phyloP scores from a whole-genome alignment of 64 coral and sea anemone genomes.

The Pocillopora verrucosa region DNA sequence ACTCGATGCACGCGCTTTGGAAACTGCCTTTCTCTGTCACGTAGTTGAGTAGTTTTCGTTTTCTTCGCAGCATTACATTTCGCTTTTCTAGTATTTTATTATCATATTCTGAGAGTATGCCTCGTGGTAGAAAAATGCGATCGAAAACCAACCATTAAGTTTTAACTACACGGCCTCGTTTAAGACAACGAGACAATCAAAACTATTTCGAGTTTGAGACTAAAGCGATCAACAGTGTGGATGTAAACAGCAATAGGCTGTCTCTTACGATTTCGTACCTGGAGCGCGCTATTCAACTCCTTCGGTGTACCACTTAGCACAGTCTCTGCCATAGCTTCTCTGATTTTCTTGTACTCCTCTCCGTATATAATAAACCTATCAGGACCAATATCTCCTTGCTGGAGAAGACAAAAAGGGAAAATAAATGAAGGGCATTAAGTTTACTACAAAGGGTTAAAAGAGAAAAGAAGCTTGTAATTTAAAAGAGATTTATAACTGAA shows the following conservation, averaged over 20 bases:
- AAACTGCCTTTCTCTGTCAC: too few species aligned
- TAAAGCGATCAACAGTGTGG: too few species aligned
- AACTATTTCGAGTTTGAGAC: too few species aligned
- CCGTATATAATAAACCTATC: constrained; percentile 57
- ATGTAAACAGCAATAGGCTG: neutral
- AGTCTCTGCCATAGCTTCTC: constrained; percentile 44
- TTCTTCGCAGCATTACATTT: too few species aligned
- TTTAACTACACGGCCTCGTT: too few species aligned
- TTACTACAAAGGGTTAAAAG: neutral
- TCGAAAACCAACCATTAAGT: too few species aligned
- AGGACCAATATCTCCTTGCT: constrained; percentile 35
- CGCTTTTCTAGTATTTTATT: too few species aligned
- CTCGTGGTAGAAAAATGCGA: too few species aligned
- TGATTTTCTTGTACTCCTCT: constrained; percentile 36
- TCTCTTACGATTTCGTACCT: neutral
- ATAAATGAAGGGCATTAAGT: neutral
- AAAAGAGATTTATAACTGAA: neutral
- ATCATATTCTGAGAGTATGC: too few species aligned
- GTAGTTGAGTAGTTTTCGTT: too few species aligned
- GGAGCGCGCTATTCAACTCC: constrained; percentile 4
- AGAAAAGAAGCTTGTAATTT: neutral
- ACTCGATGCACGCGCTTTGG: too few species aligned
- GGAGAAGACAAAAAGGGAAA: neutral
- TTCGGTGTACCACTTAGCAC: constrained; percentile 26
- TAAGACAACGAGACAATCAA: too few species aligned